These are phyloP conservation scores for Achlya flavicornis DNA, from an alignment of 2,888 invertebrate species.

Conservation along the genomic window DNA sequence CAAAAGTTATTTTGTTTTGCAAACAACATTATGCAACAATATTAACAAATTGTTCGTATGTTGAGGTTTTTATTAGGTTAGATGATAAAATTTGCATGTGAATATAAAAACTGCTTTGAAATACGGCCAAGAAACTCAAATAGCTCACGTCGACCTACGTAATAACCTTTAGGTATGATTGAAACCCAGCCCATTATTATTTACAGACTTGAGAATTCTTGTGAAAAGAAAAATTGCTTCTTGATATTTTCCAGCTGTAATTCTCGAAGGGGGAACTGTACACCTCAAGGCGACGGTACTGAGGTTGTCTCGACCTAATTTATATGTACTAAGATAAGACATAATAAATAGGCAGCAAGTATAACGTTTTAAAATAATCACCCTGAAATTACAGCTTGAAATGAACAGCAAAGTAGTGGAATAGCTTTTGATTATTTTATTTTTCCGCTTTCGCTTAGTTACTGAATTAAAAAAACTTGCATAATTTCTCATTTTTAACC, in stretches of 20 bases:
- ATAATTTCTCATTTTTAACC: no score
- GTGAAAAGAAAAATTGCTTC: conserved; percentile 14
- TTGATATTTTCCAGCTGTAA: conserved; percentile 17
- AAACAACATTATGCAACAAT: no score
- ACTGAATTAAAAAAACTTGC: no score
- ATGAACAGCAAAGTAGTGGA: conserved; percentile 30
- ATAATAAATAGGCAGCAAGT: conserved; percentile 60
- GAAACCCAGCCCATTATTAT: not conserved
- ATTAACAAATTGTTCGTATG: no score
- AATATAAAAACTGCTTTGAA: not conserved
- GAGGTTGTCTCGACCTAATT: conserved; percentile 46
- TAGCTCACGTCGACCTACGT: not conserved
- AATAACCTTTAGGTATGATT: not conserved
- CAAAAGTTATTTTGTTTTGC: no score
- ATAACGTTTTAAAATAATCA: conserved; percentile 63
- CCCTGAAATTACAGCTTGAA: conserved; percentile 52
- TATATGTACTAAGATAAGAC: conserved; percentile 58
- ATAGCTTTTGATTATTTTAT: conserved; percentile 16
- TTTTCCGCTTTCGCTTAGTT: conserved; percentile 23
- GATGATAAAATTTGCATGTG: not conserved
- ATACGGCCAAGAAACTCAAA: not conserved
- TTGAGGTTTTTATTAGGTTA: not conserved
- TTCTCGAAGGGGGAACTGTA: conserved; percentile 19
- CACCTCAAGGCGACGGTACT: conserved; percentile 39
- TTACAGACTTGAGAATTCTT: not conserved